Base-by-base conservation (phyloP, 2,113 vertebrate genomes). In the Trinectes maculatus region DNA sequence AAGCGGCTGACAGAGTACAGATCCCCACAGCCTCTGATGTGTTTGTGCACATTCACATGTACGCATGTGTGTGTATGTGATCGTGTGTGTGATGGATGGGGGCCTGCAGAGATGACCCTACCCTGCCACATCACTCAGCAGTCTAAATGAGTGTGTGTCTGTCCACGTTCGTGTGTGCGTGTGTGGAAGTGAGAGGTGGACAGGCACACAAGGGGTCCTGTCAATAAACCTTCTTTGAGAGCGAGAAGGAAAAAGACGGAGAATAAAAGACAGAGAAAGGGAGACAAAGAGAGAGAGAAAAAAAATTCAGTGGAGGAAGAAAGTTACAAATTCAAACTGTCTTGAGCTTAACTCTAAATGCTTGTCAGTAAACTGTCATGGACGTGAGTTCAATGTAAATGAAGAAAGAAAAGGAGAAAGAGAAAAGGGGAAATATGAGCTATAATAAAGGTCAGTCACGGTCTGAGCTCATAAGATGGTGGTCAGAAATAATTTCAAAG, bases 1-100 rank as follows among this genome's bases (percentile, higher is more conserved):
- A 91, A 91, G 74, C 28, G 49, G 10, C 69, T 91, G 91, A 92
- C 77, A 84, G 74, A 90, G 73, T 85, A 79, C 91, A 92, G 89
- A 86, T 83, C 82, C 87, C 48, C 71, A 55, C 75, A 69, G 77
- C 69, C 74, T 73, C 51, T 42, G 3, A 66, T 77, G 84, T 76
- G 70, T 83, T 68, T 81, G 67, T 73, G 54, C 55, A 71, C 44
- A 56, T 81, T 68, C 34, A 56, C 0, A 34, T 63, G 31, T 51
- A 13, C 26, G 53, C 55, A 22, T 53, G 39, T 65, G 37, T 63
- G 55, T 43, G 44, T 40, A 28, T 37, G 58, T 37, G 47, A 70
- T 40, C 44, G 37, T 29, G 70, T 49, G 68, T 81, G 67, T 88
- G 85, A 90, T 89, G 85, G 89, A 92, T 91, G 84, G 82, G 71